Conservation (phyloP, 2,888 invertebrate species). For the Ophioninae sp. region DNA sequence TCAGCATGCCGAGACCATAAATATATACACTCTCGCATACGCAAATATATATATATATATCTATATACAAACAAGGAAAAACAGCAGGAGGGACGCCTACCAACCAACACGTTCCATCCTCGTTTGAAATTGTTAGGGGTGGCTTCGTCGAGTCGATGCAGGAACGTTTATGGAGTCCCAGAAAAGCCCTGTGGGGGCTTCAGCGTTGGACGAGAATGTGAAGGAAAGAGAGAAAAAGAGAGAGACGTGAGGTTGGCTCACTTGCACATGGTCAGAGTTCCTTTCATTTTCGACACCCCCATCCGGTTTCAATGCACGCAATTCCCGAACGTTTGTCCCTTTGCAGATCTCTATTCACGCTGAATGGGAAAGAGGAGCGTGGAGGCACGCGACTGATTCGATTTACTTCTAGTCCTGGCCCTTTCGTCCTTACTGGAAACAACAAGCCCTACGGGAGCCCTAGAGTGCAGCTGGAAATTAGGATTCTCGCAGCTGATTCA, state of each 20-base stretch:
- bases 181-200: slow-evolving; percentile 53
- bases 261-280: slow-evolving; percentile 27
- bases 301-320: slow-evolving; percentile 1
- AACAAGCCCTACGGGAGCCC: background rate
- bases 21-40: slow-evolving; percentile 4
- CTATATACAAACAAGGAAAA: slow-evolving; percentile 9
- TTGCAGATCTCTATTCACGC: slow-evolving; percentile 16
- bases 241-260: slow-evolving; percentile 46
- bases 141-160: slow-evolving; percentile 13
- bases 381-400: slow-evolving; percentile 44
- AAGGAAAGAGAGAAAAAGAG: slow-evolving; percentile 47
- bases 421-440: slow-evolving; percentile 10
- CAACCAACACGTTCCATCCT: background rate
- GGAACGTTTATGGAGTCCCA: slow-evolving; percentile 23
- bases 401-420: background rate
- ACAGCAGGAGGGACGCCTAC: background rate
- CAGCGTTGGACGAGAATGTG: slow-evolving; percentile 49
- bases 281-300: slow-evolving; percentile 11
- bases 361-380: slow-evolving; percentile 22
- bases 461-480: slow-evolving; percentile 20
- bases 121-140: slow-evolving; percentile 12
- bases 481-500: slow-evolving; percentile 28
- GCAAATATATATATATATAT: background rate
- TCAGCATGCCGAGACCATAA: slow-evolving; percentile 61
- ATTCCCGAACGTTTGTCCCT: background rate